Base-by-base conservation (phyloP, 2,888 invertebrate species). In the Tinea pellionella region DNA sequence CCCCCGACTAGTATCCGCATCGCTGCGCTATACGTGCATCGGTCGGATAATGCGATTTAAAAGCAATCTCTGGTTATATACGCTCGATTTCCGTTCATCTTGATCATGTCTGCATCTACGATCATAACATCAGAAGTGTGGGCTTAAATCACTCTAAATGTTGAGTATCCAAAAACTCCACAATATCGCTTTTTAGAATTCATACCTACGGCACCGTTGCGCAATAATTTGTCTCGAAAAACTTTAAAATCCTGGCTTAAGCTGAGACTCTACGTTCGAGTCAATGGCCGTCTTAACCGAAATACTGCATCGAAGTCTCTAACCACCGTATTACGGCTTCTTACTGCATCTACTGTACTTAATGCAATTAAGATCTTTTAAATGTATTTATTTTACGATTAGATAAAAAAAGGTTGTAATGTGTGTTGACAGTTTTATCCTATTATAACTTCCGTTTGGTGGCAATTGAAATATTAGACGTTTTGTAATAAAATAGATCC, bases 11-110 rank as follows among this genome's bases (percentile, higher is more conserved):
- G 53, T 53, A 24, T 53, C 19, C 53, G 53, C 53, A 24, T 65
- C 63, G 66, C 64, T 63, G 65, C 64, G 67, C 65, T 69, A 65
- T 62, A 64, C 68, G 66, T 69, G 73, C 72, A 71, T 65, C 66
- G 15, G 30, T 42, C 59, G 73, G 70, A 67, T 80, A 83, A 84
- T 72, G 69, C 70, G 76, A 83, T 85, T 83, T 82, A 81, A 82
- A 82, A 80, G 77, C 84, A 82, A 85, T 85, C 80, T 80, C 78
- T 68, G 66, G 68, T 32, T 66, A 11, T 68, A 72, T 71, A 69
- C 75, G 79, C 75, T 76, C 77, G 80, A 83, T 83, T 84, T 84
- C 82, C 82, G 74, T 66, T 32, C 57, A 32, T 32, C 57, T 32
- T 11, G 55, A 12, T 37, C 37, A 9, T 37, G 18, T 15, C 9